Conservation (phyloP, 2,113 vertebrate genomes). For the Xiphias gladius region DNA sequence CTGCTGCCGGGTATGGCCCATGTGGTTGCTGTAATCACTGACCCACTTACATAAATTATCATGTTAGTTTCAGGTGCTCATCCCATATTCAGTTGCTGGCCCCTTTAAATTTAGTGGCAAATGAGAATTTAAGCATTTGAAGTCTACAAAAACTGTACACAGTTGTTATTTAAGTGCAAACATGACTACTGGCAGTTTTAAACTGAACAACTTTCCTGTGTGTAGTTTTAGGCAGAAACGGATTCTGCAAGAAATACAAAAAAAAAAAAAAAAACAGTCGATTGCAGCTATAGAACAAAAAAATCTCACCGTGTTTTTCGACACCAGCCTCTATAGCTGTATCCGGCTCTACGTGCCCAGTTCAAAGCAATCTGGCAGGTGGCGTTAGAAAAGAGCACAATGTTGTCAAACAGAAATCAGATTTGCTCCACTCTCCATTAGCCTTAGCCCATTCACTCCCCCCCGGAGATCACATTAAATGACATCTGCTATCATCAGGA, state of each 20-base stretch:
- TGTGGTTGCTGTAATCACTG: constrained; percentile 11
- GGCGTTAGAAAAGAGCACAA: constrained; percentile 66
- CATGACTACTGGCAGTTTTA: constrained; percentile 5
- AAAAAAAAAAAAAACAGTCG: not conserved
- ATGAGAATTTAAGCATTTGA: constrained; percentile 9
- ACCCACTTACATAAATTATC: constrained; percentile 38
- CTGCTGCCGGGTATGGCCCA: constrained; percentile 15
- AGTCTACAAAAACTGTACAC: not conserved
- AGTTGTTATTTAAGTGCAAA: constrained; percentile 12
- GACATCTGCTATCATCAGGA: constrained; percentile 81
- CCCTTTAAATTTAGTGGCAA: not conserved
- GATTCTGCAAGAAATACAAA: not conserved
- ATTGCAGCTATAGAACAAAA: constrained; percentile 38
- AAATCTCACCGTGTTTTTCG: constrained; percentile 29
- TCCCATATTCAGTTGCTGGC: constrained; percentile 1
- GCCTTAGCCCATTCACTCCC: constrained; percentile 68
- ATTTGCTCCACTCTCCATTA: constrained; percentile 81
- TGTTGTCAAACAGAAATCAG: constrained; percentile 80
- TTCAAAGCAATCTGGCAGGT: constrained; percentile 73
- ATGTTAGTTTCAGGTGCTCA: constrained; percentile 25
- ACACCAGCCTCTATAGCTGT: constrained; percentile 31
- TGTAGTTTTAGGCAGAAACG: constrained; percentile 12
- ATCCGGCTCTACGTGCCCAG: constrained; percentile 35
- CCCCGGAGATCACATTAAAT: constrained; percentile 80
- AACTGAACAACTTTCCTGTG: not conserved